Conservation (phyloP, 2,797 vertebrate genomes). For the Champsocephalus gunnari region DNA sequence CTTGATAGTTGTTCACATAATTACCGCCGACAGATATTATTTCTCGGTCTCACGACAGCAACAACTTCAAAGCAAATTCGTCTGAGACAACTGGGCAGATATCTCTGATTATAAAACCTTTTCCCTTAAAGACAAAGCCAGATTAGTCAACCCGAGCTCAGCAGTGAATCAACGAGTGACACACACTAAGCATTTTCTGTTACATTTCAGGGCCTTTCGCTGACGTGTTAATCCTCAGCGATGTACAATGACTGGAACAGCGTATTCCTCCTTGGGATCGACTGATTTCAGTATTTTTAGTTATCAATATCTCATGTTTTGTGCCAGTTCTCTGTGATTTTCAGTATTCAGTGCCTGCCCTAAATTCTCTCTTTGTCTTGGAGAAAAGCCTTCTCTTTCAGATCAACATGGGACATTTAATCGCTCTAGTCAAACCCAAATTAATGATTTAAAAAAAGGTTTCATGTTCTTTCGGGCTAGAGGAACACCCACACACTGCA, state of each 20-base stretch:
- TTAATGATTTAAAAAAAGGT: conserved; percentile 2
- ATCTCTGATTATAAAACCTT: conserved; percentile 54
- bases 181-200: conserved; percentile 34
- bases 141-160: conserved; percentile 54
- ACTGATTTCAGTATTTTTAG: conserved; percentile 43
- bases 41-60: conserved; percentile 23
- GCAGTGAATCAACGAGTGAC: conserved; percentile 34
- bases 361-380: conserved; percentile 26
- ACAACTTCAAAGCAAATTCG: conserved; percentile 56
- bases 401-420: conserved; percentile 1
- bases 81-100: conserved; percentile 54
- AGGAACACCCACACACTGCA: conserved; percentile 10
- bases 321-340: conserved; percentile 11
- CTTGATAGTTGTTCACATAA: conserved; percentile 52
- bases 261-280: conserved; percentile 19
- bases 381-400: neutral
- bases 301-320: conserved; percentile 14
- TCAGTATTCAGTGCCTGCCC: conserved; percentile 3
- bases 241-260: conserved; percentile 22
- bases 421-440: conserved; percentile 4
- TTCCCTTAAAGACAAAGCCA: conserved; percentile 63
- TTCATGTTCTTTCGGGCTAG: conserved; percentile 6
- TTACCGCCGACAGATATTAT: conserved; percentile 50
- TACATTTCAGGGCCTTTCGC: conserved; percentile 39
- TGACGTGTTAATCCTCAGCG: conserved; percentile 38